Evolutionary conservation across 2,888 invertebrate species (phyloP), one percentile per base, ranked within the genome.

Genomic region (Crepidodera aurea): DNA sequence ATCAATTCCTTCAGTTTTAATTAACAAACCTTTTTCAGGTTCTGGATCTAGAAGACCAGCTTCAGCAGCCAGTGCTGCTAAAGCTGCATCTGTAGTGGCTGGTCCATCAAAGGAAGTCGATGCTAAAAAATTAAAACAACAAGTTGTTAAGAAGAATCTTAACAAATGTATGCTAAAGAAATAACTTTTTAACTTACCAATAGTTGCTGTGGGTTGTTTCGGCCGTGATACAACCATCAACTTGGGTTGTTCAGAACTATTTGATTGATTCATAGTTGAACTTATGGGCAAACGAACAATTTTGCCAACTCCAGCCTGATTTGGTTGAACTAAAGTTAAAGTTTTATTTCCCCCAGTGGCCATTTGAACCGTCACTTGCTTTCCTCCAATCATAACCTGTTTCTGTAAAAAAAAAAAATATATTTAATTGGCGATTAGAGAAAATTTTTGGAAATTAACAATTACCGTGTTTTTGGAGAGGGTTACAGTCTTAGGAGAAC

Each of bases 321-420:
- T 73, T 27, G 70, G 78, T 69, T 71, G 79, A 55, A 88, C 84
- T 19, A 89, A 82, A 0, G 88, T 88, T 0, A 89, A 84, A 0
- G 88, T 88, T 79, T 89, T 88, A 48, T 86, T 84, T 16, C 83
- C 82, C 15, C 85, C 84, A 15, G 69, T 68, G 12, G 88, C 85
- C 84, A 90, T 87, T 79, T 89, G 88, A 37, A 90, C 85, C 0
- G 90, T 90, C 1, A 91, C 87, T 13, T 89, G 88, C 78, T 90
- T 90, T 0, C 90, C 90, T 5, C 89, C 87, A 64, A 90, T 83
- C 60, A 88, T 87, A 19, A 88, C 84, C 18, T 87, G 84, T 74
- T 88, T 88, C 80, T 86, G 79, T 25, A 71, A 71, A 55, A 15
- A 42, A 39, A 27, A 19, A 25, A n/a, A 25, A 42, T n/a, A 46